These are phyloP conservation scores for Trachelus stipa DNA, from an alignment of 2,888 invertebrate genomes.

Conservation along the genomic window DNA sequence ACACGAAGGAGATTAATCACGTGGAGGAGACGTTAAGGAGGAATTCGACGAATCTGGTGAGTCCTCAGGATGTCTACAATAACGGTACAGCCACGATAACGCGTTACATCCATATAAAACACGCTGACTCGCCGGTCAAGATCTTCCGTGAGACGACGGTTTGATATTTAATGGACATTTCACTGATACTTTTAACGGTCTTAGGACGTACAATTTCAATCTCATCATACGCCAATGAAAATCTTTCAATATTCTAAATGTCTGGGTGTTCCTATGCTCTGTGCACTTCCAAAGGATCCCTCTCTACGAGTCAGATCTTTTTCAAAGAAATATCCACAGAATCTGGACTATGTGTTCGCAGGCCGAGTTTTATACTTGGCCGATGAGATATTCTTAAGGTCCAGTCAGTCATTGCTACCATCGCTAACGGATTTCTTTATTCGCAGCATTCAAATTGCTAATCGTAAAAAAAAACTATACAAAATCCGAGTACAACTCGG, in stretches of 20 bases:
- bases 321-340: background rate
- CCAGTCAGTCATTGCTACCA: background rate
- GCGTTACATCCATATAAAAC: conserved; percentile 65
- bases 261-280: conserved; percentile 42
- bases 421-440: background rate
- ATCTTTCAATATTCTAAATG: conserved; percentile 38
- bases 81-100: conserved; percentile 62
- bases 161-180: conserved; percentile 39
- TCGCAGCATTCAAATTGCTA: background rate
- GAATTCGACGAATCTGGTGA: conserved; percentile 37
- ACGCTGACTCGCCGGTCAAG: conserved; percentile 64
- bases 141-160: conserved; percentile 67
- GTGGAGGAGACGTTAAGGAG: conserved; percentile 34
- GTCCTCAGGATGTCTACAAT: conserved; percentile 40
- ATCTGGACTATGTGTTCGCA: background rate
- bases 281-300: conserved; percentile 27
- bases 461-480: background rate
- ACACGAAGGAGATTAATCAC: conserved; percentile 41
- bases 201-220: background rate
- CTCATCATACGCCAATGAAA: background rate
- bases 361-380: background rate
- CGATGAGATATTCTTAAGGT: background rate
- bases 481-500: background rate
- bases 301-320: conserved; percentile 26
- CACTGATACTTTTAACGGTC: background rate